phyloP scores from a whole-genome alignment of 2,797 vertebrate species.

The Gymnothorax reevesii region DNA sequence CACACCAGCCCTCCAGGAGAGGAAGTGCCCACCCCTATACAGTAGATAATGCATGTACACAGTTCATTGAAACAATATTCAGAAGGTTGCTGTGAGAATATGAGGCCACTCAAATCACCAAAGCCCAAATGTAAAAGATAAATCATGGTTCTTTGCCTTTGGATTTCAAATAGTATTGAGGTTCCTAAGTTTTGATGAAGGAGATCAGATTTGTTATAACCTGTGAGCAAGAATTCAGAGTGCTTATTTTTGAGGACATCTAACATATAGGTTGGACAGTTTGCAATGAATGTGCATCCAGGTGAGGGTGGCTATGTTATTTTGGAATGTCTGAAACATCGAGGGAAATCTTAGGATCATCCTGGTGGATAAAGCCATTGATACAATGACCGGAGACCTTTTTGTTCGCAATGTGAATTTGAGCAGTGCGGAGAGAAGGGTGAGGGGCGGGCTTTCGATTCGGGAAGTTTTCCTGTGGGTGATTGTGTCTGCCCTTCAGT shows the following conservation, averaged over 20 bases:
- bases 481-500: background rate
- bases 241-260: no score
- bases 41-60: background rate
- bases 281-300: background rate
- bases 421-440: background rate
- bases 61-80: background rate
- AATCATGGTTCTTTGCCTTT: background rate
- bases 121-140: constrained; percentile 5
- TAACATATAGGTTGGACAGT: no score
- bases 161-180: background rate
- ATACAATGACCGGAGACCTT: background rate
- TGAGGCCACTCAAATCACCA: background rate
- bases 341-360: background rate
- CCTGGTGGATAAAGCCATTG: background rate
- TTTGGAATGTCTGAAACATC: background rate
- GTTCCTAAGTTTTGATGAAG: background rate
- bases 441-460: background rate
- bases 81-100: background rate
- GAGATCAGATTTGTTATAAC: background rate
- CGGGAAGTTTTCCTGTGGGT: background rate
- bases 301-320: background rate
- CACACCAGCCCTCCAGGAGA: no score
- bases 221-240: no score
- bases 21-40: background rate
- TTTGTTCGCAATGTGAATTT: background rate